Conservation (phyloP, 2,113 vertebrate genomes). For the Callorhinus ursinus region DNA sequence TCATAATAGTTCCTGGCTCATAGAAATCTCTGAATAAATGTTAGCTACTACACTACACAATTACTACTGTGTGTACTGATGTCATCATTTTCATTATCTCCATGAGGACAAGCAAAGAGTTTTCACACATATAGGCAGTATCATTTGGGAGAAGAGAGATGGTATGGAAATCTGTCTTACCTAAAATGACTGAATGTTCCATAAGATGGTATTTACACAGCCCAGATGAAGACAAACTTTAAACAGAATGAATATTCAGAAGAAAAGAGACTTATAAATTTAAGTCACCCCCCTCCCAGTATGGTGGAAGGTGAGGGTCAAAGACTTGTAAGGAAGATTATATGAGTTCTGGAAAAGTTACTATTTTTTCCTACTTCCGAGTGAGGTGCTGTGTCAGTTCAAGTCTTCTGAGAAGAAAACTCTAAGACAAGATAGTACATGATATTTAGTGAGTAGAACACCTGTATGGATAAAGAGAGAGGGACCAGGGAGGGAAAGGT, state of each 20-base stretch:
- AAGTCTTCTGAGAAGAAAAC: not conserved
- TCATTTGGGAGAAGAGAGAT: not conserved
- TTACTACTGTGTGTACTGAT: not conserved
- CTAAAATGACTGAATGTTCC: not conserved
- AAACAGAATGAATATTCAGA: not conserved
- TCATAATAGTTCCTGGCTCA: not conserved
- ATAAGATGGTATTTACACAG: not conserved
- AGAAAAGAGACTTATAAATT: not conserved
- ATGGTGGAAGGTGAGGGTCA: not conserved
- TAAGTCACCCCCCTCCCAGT: not conserved
- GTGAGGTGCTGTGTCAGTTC: not conserved
- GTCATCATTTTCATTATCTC: too few species aligned
- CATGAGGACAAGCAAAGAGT: not conserved
- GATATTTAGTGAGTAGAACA: not conserved
- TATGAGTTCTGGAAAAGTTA: not conserved
- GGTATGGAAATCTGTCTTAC: not conserved
- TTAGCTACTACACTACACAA: not conserved
- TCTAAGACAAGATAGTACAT: not conserved
- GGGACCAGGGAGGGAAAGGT: not conserved
- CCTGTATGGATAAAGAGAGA: too few species aligned
- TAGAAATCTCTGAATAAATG: not conserved
- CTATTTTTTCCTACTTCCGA: not conserved
- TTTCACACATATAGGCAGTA: not conserved
- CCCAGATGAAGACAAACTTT: not conserved
- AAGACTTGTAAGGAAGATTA: not conserved